Conservation (phyloP, 2,888 invertebrate genomes). For the Drosophila paucipuncta region DNA sequence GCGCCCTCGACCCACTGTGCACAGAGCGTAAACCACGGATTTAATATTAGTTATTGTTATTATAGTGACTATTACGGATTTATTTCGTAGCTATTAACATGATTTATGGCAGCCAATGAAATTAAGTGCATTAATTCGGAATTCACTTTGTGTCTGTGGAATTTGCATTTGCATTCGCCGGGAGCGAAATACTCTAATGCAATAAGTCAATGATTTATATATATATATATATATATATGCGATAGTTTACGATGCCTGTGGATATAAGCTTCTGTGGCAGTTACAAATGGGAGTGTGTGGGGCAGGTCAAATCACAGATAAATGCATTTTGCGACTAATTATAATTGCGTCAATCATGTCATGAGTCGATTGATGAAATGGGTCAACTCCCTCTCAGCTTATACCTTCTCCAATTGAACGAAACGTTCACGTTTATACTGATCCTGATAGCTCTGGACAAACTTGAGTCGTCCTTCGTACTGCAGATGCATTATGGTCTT, state of each 20-base stretch:
- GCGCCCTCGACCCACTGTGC: slow-evolving; percentile 32
- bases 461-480: slow-evolving; percentile 83
- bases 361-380: background rate
- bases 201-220: background rate
- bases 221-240: background rate
- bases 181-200: slow-evolving; percentile 42
- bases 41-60: slow-evolving; percentile 19
- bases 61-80: slow-evolving; percentile 27
- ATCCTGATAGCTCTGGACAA: slow-evolving; percentile 86
- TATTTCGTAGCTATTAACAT: slow-evolving; percentile 51
- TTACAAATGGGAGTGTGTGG: slow-evolving; percentile 19
- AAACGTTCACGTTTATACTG: slow-evolving; percentile 87
- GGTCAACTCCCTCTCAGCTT: slow-evolving; percentile 24
- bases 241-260: background rate
- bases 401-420: slow-evolving; percentile 86
- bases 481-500: slow-evolving; percentile 85
- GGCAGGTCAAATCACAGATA: slow-evolving; percentile 65
- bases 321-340: slow-evolving; percentile 56
- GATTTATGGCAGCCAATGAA: slow-evolving; percentile 68
- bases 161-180: slow-evolving; percentile 41
- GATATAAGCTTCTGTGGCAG: slow-evolving; percentile 58
- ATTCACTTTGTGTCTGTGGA: slow-evolving; percentile 8
- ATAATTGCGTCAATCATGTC: slow-evolving; percentile 59
- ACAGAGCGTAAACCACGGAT: slow-evolving; percentile 6
- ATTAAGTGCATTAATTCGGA: slow-evolving; percentile 64